Base-by-base conservation (phyloP, 2,113 vertebrate species). In the Morphnarchus princeps region DNA sequence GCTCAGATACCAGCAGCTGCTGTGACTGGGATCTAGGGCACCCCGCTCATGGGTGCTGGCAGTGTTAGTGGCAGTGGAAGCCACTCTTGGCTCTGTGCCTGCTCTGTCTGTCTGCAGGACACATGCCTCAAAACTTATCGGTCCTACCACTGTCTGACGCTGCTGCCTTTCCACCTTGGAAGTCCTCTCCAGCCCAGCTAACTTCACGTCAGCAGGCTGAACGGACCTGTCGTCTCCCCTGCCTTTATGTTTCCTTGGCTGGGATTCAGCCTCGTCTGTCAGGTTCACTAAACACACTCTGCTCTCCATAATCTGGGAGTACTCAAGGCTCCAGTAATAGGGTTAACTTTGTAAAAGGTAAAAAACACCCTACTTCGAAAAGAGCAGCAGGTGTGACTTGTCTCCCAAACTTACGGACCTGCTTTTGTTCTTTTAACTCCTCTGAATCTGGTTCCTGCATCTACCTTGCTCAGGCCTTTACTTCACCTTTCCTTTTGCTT, bases 41-140 rank as follows among this genome's bases (percentile, higher is more conserved):
- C 28, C 13, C 58, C 62, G 32, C 32, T 43, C 21, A 34, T 10
- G 36, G 58, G 19, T 20, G 34, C 0, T 16, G 19, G 49, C 45
- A 88, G 18, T 43, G 40, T 21, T n/a, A 28, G 31, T 8, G 16
- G 70, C 31, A 59, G 45, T 8, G 16, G 45, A 73, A 87, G n/a
- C 6, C 24, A 25, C 40, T 82, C 43, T 43, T 29, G 45, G 62
- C 76, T 88, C 40, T 2, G 18, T 47, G 43, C 17, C 45, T 73
- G 14, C 34, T 87, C 47, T 24, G 24, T 9, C 40, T 80, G 50
- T 28, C n/a, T 82, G 70, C 31, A 72, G 69, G 25, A 87, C 42
- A 62, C 2, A 1, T 6, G 15, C 16, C 45, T 71, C 5, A 1
- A 2, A 3, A 22, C 12, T 34, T 42, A 24, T 36, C 29, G 38